phyloP scores from a whole-genome alignment of 2,113 vertebrate species.

The Monarcha castaneiventris region DNA sequence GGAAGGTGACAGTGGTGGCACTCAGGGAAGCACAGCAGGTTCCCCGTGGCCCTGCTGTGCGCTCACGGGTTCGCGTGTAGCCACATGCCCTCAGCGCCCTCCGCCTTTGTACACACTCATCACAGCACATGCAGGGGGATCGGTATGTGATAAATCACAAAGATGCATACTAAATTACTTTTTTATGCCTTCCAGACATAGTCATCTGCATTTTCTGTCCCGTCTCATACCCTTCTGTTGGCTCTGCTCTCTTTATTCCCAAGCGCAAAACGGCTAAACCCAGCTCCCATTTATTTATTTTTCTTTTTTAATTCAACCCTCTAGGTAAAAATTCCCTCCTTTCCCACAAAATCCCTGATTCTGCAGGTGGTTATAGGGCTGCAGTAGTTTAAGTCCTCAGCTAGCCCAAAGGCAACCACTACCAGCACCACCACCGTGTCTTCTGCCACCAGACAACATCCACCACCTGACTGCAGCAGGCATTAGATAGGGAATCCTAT shows the following conservation, averaged over 20 bases:
- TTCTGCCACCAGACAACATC: not conserved
- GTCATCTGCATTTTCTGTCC: conserved; percentile 20
- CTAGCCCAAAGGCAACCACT: not conserved
- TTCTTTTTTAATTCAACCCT: not conserved
- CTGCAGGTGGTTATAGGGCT: not conserved
- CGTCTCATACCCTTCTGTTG: not conserved
- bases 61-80: rapidly evolving
- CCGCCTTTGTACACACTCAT: not conserved
- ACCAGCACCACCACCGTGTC: not conserved
- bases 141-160: not conserved
- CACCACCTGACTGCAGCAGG: not conserved
- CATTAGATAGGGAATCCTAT: not conserved
- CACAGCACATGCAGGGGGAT: not conserved
- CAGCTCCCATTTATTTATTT: not conserved
- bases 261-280: not conserved
- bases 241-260: not conserved
- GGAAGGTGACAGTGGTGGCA: not conserved
- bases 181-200: not conserved
- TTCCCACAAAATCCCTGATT: not conserved
- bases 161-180: not conserved
- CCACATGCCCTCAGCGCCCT: not conserved
- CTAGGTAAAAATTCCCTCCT: not conserved
- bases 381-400: not conserved
- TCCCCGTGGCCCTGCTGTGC: rapidly evolving
- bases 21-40: not conserved